Base-by-base conservation (phyloP, 2,113 vertebrate species). In the Sitta europaea region DNA sequence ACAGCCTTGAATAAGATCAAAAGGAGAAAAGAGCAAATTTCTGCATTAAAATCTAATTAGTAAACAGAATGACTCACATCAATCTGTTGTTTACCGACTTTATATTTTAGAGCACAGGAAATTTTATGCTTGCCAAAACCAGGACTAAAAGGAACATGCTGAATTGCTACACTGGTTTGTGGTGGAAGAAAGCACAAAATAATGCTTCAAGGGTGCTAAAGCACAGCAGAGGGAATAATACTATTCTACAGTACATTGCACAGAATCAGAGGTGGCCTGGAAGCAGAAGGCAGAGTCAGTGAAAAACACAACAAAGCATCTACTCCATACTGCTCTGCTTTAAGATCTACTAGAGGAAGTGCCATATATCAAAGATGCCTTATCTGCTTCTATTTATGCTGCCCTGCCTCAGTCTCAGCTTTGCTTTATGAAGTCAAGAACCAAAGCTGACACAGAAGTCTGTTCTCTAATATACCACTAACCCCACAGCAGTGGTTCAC, bases 1-100 rank as follows among this genome's bases (percentile, higher is more conserved):
- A 98, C 99, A 96, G 99, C 99, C 99, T 99, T 99, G 98, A 98
- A 97, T 97, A 97, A 99, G 97, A 98, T 96, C 98, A 97, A 97
- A 98, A 96, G 97, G 98, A 98, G 98, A 98, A 98, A 98, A 99
- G 98, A 99, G 98, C 97, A 99, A 98, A 99, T 94, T 98, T 97
- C 96, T 93, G 97, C 94, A 98, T 99, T 98, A 98, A 97, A 97
- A 98, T 92, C 95, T 84, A 97, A 91, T 93, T 86, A 95, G 85
- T 81, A 96, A 94, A 93, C 87, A 94, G 94, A 77, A 78, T 80
- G 81, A 88, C 94, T 95, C 75, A 74, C 68, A 95, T 93, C 91
- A 85, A 86, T 82, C 95, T 97, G 85, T 75, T 96, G 85, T 93
- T 94, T 53, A 96, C 53, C 90, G 12, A 88, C 61, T 65, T 54